These are phyloP conservation scores for Fopius arisanus DNA, from an alignment of 1,140 invertebrate genomes.

Conservation along the genomic window DNA sequence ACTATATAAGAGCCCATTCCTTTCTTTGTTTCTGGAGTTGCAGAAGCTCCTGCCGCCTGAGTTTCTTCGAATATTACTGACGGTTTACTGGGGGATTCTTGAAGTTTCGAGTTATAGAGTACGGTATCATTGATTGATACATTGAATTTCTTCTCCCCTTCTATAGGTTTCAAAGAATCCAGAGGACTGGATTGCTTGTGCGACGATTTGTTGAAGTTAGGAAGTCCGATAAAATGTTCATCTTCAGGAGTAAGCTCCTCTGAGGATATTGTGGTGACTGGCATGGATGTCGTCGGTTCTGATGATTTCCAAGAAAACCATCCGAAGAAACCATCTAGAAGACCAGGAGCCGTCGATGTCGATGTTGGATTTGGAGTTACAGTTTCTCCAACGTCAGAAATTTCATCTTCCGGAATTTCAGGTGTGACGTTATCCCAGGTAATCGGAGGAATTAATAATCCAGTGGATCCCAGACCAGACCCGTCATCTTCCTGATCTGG, in stretches of 20 bases:
- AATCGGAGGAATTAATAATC: constrained; percentile 37
- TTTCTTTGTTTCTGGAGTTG: constrained; percentile 51
- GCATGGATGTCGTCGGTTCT: constrained; percentile 37
- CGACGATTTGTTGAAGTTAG: background rate
- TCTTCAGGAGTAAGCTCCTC: constrained; percentile 48
- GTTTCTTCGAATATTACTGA: constrained; percentile 11
- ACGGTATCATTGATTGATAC: background rate
- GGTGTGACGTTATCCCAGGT: background rate
- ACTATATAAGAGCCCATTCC: constrained; percentile 60
- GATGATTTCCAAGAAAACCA: background rate
- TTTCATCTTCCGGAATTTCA: background rate
- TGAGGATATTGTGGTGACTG: constrained; percentile 35
- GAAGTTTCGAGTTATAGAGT: constrained; percentile 13
- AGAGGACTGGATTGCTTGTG: background rate
- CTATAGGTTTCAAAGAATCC: background rate
- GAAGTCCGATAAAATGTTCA: constrained; percentile 51
- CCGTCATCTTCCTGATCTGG: constrained; percentile 50
- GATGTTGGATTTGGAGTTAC: background rate
- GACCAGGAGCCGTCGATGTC: constrained; percentile 13
- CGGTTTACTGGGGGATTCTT: background rate
- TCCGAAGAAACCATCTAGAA: constrained; percentile 12
- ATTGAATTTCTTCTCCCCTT: constrained; percentile 29
- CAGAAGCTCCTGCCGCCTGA: constrained; percentile 42
- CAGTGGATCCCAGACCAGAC: constrained; percentile 55
- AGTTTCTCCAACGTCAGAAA: background rate